Base-by-base conservation (phyloP, 2,113 vertebrate species). In the Protobothrops flavoviridis region DNA sequence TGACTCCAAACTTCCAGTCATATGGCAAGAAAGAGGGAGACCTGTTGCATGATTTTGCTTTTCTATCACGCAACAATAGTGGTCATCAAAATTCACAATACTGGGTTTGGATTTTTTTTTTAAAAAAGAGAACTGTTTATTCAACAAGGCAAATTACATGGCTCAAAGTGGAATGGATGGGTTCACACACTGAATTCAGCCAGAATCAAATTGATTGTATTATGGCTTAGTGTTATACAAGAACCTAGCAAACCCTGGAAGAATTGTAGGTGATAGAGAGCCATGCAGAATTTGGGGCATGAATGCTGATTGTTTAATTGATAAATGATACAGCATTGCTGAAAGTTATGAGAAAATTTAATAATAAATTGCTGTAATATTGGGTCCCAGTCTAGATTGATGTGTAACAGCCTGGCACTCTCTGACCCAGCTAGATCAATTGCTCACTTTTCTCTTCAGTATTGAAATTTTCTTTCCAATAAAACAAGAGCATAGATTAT, bases 221-320 rank as follows among this genome's bases (percentile, higher is more conserved):
- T 74, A 74, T 74, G n/a, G 1, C 13, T 74, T 74, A 33, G n/a
- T 74, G 64, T 74, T 74, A 7, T 74, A 17, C 13, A 74, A 74
- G 64, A 74, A 74, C 64, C 64, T 17, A 33, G 13, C 53, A 53
- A 88, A 55, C 15, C 33, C 87, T 88, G 52, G 50, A 53, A 33
- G 50, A 52, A 33, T 20, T 43, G 10, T 87, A 26, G 50, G 86
- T 15, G 24, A 87, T 74, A 74, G 64, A 53, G 50, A 23, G 20
- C 52, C 43, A 26, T 17, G 53, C 13, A 69, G 89, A 90, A 29
- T 39, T 96, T 90, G 56, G 50, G 7, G 59, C 59, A 94, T 85
- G 93, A 88, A 89, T 93, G 95, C 0, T 94, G 24, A 85, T 93
- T 92, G 52, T 93, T 90, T 90, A 94, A 29, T 59, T 95, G 52